These are phyloP conservation scores for Lycaena phlaeas DNA, from an alignment of 2,888 invertebrate species.

Conservation along the genomic window DNA sequence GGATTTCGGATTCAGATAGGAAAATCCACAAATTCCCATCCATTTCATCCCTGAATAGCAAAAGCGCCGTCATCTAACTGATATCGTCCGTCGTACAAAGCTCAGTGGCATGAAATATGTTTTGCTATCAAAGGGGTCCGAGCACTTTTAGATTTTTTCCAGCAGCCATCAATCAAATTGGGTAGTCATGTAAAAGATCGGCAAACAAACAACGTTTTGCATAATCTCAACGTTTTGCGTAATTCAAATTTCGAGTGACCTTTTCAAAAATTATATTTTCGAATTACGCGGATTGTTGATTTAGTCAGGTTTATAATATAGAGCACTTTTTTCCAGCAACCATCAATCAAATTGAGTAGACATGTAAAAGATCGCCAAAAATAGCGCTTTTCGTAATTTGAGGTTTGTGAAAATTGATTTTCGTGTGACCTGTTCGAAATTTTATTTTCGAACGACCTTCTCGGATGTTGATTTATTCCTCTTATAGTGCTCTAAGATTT, in stretches of 20 bases:
- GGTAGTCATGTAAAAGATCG: constrained; percentile 20
- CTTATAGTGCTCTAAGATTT: too few relatives aligned
- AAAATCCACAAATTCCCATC: constrained; percentile 25
- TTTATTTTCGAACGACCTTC: too few relatives aligned
- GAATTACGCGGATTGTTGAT: background rate
- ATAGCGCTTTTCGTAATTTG: too few relatives aligned
- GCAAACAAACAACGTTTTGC: constrained; percentile 27
- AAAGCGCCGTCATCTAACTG: constrained; percentile 27
- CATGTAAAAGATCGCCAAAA: too few relatives aligned
- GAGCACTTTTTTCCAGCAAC: too few relatives aligned
- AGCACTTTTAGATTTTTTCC: constrained; percentile 21
- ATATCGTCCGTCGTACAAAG: constrained; percentile 38
- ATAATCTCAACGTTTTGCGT: constrained; percentile 16
- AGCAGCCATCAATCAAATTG: constrained; percentile 24
- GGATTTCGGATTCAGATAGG: constrained; percentile 22
- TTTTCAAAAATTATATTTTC: too few relatives aligned
- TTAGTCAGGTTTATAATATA: too few relatives aligned
- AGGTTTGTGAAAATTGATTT: too few relatives aligned
- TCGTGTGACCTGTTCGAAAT: too few relatives aligned
- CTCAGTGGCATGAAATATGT: constrained; percentile 46
- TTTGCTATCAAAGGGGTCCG: constrained; percentile 39
- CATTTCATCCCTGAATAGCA: constrained; percentile 29
- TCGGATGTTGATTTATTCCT: too few relatives aligned
- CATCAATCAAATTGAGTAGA: too few relatives aligned
- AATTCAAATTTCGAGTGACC: background rate